Evolutionary conservation across 2,113 vertebrate species (phyloP).

Genomic region (Microcebus murinus): DNA sequence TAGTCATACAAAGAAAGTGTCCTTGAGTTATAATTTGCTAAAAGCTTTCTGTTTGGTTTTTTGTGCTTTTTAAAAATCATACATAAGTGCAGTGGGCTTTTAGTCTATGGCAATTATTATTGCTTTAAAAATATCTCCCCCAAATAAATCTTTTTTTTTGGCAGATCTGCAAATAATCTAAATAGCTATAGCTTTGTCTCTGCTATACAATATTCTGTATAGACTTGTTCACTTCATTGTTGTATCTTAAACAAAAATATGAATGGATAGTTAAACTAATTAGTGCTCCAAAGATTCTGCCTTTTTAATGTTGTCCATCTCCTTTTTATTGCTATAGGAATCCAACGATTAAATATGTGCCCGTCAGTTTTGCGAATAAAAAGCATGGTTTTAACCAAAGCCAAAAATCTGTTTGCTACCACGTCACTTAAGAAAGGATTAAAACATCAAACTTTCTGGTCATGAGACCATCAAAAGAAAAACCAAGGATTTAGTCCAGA

Average conservation of each 20-base stretch:
- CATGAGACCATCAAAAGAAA: background rate
- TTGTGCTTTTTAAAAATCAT: background rate
- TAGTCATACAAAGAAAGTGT: background rate
- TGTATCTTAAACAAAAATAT: background rate
- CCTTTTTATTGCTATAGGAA: background rate
- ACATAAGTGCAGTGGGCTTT: background rate
- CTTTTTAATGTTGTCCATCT: background rate
- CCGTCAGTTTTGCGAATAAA: background rate
- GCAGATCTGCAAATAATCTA: background rate
- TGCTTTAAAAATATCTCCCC: background rate
- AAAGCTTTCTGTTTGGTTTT: background rate
- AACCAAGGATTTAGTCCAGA: background rate
- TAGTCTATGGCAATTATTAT: background rate
- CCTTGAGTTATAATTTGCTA: background rate
- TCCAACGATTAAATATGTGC: accelerated
- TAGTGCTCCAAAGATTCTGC: background rate
- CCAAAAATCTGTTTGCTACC: background rate
- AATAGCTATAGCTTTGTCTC: background rate
- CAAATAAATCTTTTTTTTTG: background rate
- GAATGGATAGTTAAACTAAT: background rate
- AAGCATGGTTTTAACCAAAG: background rate
- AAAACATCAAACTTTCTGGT: background rate
- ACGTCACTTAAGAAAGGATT: background rate
- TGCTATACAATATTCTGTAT: too few relatives aligned
- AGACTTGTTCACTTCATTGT: background rate